Conservation (phyloP, 92 coral and sea anemone genomes). For the Pocillopora grandis region DNA sequence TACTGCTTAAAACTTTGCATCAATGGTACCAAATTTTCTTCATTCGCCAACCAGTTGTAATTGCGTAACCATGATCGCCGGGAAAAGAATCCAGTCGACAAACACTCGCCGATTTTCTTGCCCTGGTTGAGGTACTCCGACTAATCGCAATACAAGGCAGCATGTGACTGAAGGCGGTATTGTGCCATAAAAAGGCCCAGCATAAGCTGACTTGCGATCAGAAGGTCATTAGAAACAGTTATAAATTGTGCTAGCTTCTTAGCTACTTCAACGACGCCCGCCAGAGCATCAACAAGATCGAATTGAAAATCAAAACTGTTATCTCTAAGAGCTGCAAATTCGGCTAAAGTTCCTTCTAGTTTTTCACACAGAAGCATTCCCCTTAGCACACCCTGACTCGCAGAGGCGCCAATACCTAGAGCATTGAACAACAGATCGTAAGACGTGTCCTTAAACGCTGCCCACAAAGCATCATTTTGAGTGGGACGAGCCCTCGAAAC, state of each 20-base stretch:
- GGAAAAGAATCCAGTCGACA: conserved; percentile 25
- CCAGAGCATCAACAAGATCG: conserved; percentile 62
- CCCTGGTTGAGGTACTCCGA: conserved; percentile 58
- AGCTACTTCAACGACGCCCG: conserved; percentile 49
- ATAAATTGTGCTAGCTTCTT: conserved; percentile 32
- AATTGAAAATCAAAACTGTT: conserved; percentile 72
- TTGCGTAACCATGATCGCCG: conserved; percentile 44
- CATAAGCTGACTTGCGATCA: conserved; percentile 54
- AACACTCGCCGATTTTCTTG: not conserved
- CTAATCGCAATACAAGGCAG: conserved; percentile 53
- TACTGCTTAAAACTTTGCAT: conserved; percentile 51
- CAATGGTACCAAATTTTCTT: conserved; percentile 41
- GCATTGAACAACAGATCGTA: conserved; percentile 54
- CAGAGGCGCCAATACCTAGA: conserved; percentile 39
- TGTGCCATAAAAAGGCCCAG: conserved; percentile 61
- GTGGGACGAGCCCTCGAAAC: conserved; percentile 43
- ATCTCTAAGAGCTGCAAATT: conserved; percentile 57
- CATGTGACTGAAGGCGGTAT: conserved; percentile 58
- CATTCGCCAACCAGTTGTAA: conserved; percentile 51
- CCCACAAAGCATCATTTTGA: conserved; percentile 51
- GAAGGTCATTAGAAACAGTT: conserved; percentile 32
- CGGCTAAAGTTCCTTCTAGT: conserved; percentile 72
- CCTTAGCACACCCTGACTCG: conserved; percentile 40
- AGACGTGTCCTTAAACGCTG: conserved; percentile 52
- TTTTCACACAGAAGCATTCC: conserved; percentile 62